Conservation (phyloP, 2,113 vertebrate species). For the Emydura subglobosa region DNA sequence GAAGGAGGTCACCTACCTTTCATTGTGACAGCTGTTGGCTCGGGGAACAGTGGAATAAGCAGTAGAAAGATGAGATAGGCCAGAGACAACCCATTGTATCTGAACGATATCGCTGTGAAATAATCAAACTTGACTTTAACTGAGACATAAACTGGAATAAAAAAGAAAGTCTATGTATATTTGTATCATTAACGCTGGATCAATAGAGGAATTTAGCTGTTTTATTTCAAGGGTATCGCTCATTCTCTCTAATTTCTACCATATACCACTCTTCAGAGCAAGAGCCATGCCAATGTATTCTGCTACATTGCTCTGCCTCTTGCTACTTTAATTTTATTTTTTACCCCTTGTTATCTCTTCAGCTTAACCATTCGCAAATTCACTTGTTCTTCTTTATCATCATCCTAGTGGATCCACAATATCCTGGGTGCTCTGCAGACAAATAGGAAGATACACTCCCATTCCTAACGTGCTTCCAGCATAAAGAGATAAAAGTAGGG, state of each 20-base stretch:
- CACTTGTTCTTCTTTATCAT: not conserved
- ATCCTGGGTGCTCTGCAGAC: not conserved
- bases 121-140: not conserved
- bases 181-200: not conserved
- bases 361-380: not conserved
- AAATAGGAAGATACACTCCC: not conserved
- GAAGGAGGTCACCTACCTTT: constrained; percentile 63
- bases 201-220: accelerated
- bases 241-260: not conserved
- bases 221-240: not conserved
- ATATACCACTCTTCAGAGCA: not conserved
- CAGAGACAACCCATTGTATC: constrained; percentile 77
- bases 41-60: constrained; percentile 71
- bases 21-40: constrained; percentile 57
- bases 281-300: not conserved
- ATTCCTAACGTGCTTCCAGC: not conserved
- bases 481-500: not conserved
- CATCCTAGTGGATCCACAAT: not conserved
- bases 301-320: not conserved
- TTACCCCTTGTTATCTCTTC: not conserved
- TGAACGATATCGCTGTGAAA: constrained; percentile 73
- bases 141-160: accelerated
- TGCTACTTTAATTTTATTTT: not conserved
- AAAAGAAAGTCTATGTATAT: not conserved
- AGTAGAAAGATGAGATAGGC: constrained; percentile 79